Base-by-base conservation (phyloP, 2,888 invertebrate species). In the Koerneria pararmatus region DNA sequence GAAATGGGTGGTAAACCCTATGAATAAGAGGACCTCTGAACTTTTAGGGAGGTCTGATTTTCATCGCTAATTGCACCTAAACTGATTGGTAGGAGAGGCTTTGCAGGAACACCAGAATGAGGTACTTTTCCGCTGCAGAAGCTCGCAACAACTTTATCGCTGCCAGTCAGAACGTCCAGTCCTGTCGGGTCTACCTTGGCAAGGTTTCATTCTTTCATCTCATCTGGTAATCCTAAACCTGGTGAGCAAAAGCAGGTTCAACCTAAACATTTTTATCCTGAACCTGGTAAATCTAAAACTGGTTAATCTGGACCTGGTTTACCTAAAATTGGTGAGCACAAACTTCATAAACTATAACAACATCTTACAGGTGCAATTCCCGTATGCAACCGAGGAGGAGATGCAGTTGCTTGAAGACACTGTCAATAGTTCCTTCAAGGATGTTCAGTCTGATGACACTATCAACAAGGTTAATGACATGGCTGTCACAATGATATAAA, bases 61-160 rank as follows among this genome's bases (percentile, higher is more conserved):
- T n/a, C n/a, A n/a, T n/a, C n/a, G n/a, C n/a, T n/a, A n/a, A n/a
- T n/a, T n/a, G n/a, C n/a, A 32, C 8, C 48, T 49, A 22, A n/a
- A n/a, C n/a, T n/a, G n/a, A n/a, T n/a, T n/a, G n/a, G n/a, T n/a
- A n/a, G n/a, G n/a, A n/a, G 15, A 31, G 27, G 34, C 6, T 27
- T 68, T 75, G 37, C 74, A 86, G 85, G 57, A 85, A 85, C 69
- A 78, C 84, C 31, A 83, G 85, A 53, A 78, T 79, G 59, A 79
- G 84, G 15, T 86, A 85, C 75, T 83, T 83, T 56, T 81, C 85
- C 24, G 86, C 86, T 0, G 87, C 87, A 1, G 86, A 87, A 75
- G 84, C 85, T 0, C 76, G 87, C 29, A 87, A 87, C 79, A 87
- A 87, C 78, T 80, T 87, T 59, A 83, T 87, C 6, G 87, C 87